Evolutionary conservation across 2,888 invertebrate species (phyloP).

Genomic region (Limnephilus lunatus): DNA sequence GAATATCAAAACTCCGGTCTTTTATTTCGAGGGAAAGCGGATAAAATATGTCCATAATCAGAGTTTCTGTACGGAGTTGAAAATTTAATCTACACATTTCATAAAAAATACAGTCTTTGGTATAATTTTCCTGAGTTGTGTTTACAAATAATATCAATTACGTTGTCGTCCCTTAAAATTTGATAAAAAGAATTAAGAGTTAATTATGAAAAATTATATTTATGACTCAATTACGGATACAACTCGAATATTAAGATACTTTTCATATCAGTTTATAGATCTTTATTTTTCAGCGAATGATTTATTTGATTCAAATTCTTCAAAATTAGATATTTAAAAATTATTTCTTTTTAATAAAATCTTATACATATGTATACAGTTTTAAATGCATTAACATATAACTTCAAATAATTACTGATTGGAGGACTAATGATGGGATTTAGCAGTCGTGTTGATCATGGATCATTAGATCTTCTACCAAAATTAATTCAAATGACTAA

Average conservation of each 20-base stretch:
- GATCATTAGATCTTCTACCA: too few species aligned
- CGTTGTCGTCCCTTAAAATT: not conserved
- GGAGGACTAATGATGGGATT: too few species aligned
- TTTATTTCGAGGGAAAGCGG: slow-evolving; percentile 22
- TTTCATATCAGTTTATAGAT: not conserved
- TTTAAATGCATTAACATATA: too few species aligned
- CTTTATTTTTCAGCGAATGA: too few species aligned
- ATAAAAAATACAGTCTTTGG: not conserved
- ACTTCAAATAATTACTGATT: too few species aligned
- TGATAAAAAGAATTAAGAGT: not conserved
- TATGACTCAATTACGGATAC: not conserved
- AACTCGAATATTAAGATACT: not conserved
- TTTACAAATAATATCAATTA: not conserved
- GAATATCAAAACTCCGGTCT: slow-evolving; percentile 24
- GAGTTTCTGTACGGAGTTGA: not conserved
- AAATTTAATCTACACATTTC: slow-evolving; percentile 19
- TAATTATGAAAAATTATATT: not conserved
- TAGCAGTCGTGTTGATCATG: too few species aligned
- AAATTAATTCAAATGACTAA: too few species aligned
- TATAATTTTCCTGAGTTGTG: not conserved
- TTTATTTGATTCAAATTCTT: too few species aligned
- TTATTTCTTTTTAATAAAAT: too few species aligned
- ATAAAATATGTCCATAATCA: slow-evolving; percentile 34
- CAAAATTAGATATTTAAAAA: too few species aligned
- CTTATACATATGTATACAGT: too few species aligned